Evolutionary conservation across 2,797 vertebrate species (phyloP), one percentile per base, ranked within the genome.

Genomic region (Ibycter americanus): DNA sequence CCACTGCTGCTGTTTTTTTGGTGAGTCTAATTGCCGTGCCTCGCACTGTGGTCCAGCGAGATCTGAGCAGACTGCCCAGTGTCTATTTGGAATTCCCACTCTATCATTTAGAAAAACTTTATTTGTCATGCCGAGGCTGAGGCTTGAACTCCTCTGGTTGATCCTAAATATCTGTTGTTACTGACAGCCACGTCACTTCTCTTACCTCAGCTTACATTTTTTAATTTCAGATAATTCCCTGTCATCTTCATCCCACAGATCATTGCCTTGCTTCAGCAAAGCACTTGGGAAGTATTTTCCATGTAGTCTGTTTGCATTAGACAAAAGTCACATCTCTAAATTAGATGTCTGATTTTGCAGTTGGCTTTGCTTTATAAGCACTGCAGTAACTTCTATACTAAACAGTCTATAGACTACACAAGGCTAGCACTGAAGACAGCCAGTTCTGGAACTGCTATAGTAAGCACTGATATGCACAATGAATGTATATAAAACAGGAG

Each of bases 71-170:
- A 22, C 58, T 71, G 89, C 34, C 44, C 77, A 87, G 78, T 52
- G 51, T 23, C 82, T 90, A 46, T 83, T 95, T 97, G 96, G 88
- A 97, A 96, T 83, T 85, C 68, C 93, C 83, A 85, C 96, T 88
- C 22, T 98, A 55, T 98, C 96, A 98, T 98, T 98, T 98, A 93
- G 88, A 73, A 97, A 90, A 92, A 71, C 92, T 97, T 95, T 94
- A 93, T 95, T 96, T 97, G 92, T 91, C 56, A 83, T 65, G 81
- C 80, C n/a, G 77, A 93, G 85, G 65, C 86, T 87, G 63, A 93
- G 91, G 70, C 62, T 93, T 90, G 83, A 82, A 27, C 82, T 96
- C 54, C 65, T 89, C 90, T 91, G 68, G 87, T 61, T 20, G 5
- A 38, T 59, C 79, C 59, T 89, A 96, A 97, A 92, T 95, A 92